Evolutionary conservation across 2,797 vertebrate species (phyloP), one percentile per base, ranked within the genome.

Genomic region (Echeneis naucrates): DNA sequence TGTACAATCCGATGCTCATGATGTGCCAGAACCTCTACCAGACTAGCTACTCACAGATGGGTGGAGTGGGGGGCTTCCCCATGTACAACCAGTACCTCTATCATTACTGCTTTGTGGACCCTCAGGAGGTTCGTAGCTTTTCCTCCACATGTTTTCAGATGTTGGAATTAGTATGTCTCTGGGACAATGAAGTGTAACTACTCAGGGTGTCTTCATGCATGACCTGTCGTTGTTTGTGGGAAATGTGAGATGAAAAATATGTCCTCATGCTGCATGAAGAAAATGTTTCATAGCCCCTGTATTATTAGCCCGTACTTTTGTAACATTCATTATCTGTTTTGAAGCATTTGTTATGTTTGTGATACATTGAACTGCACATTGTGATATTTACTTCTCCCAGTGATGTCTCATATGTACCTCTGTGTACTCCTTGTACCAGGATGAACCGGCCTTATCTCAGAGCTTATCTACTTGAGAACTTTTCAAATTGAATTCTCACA

Each of bases 41-140:
- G 77, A 90, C 84, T 71, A 79, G 88, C 63, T 91, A 94, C 81
- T 88, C 90, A 0, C 91, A 92, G 67, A 93, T 94, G 91, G 94
- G 94, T 23, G 93, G 92, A 42, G 88, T 93, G 19, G 93, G 91
- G 33, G 92, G 94, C 14, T 96, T 97, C 77, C 80, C 92, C 10
- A 73, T 94, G 2, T 73, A 95, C 73, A 97, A 95, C 92, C 96
- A 97, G 91, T 97, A 97, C 78, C 92, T 98, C 32, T 96, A 97
- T 90, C 96, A 97, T 83, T 97, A 97, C 92, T 97, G 96, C 89
- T 95, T 93, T 12, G 96, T 98, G 77, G 97, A 98, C 76, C 95
- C 97, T 2, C 96, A 97, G 82, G 97, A 98, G 96, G 97, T 97
- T 56, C 59, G 91, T 75, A 35, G 3, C 26, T 47, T 47, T 53